phyloP scores from a whole-genome alignment of 2,888 invertebrate species.

The Caradrina clavipalpis region DNA sequence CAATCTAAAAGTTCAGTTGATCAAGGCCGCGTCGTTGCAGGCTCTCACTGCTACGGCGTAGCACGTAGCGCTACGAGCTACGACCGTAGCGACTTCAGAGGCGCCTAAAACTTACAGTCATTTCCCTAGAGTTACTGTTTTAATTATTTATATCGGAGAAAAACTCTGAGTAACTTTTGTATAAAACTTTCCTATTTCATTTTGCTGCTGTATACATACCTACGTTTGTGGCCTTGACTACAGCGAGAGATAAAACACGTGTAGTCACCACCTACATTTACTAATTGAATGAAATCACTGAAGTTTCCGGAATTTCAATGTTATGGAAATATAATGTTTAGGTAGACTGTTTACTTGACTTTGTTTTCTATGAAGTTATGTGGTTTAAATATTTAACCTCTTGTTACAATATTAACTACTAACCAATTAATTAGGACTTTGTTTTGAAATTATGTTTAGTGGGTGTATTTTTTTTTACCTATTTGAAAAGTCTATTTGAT shows the following conservation, averaged over 20 bases:
- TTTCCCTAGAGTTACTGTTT: conserved; percentile 45
- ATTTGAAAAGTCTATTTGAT: too few species aligned
- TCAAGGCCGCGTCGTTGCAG: background rate
- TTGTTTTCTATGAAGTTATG: background rate
- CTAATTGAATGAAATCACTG: background rate
- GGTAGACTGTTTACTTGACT: background rate
- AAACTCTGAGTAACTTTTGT: conserved; percentile 55
- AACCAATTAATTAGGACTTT: too few species aligned
- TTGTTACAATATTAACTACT: background rate
- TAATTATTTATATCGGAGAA: conserved; percentile 63
- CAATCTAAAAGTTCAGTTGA: background rate
- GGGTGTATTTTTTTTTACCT: too few species aligned
- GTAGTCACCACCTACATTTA: background rate
- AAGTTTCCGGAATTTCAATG: background rate
- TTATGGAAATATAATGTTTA: background rate
- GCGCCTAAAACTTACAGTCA: conserved; percentile 4
- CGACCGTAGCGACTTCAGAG: conserved; percentile 17
- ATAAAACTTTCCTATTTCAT: conserved; percentile 64
- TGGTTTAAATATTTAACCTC: background rate
- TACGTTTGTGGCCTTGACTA: conserved; percentile 34
- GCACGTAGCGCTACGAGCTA: conserved; percentile 39
- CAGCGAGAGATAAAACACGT: conserved; percentile 19
- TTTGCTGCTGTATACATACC: conserved; percentile 55
- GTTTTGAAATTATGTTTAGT: too few species aligned
- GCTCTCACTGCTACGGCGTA: conserved; percentile 38